Percentiles rank a stretch among this genome's conserved stretches.
Evolutionary conservation across 2,797 vertebrate species (phyloP).

Genomic region (Epinephelus awoara): DNA sequence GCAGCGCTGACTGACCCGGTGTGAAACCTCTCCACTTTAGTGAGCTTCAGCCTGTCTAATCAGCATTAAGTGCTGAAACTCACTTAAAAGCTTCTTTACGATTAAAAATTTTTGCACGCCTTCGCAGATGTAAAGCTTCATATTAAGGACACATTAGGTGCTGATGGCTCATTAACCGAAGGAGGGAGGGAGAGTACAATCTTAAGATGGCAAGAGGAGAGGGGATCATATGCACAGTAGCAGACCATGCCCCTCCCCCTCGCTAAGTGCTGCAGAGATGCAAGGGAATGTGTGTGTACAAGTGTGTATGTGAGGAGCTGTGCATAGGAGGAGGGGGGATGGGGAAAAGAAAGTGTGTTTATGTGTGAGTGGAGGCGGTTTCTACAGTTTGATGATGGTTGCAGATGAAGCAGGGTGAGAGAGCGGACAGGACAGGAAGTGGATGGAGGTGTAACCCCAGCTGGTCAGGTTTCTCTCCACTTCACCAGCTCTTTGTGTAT

Average conservation of each 20-base stretch:
- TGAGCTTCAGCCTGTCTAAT: constrained; percentile 33
- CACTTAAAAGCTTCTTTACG: constrained; percentile 35
- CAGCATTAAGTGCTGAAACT: constrained; percentile 18
- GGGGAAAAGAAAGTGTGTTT: constrained; percentile 48
- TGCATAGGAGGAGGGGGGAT: constrained; percentile 30
- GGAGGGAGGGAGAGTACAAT: constrained; percentile 58
- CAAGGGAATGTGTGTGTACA: constrained; percentile 52
- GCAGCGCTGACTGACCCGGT: constrained; percentile 26
- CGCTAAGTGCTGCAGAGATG: constrained; percentile 80
- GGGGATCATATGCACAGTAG: constrained; percentile 74
- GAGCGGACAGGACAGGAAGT: constrained; percentile 39
- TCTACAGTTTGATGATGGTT: constrained; percentile 53
- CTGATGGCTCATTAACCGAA: constrained; percentile 62
- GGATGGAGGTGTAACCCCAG: constrained; percentile 48
- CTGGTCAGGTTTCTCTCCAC: constrained; percentile 27
- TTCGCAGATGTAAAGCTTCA: constrained; percentile 45
- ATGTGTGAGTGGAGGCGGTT: constrained; percentile 47
- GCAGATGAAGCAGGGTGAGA: constrained; percentile 55
- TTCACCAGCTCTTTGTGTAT: neutral
- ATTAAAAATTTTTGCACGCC: constrained; percentile 17
- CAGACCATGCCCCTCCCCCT: constrained; percentile 72
- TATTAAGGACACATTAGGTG: constrained; percentile 78
- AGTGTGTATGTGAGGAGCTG: constrained; percentile 40
- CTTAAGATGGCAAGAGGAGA: constrained; percentile 59
- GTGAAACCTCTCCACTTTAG: constrained; percentile 28